A percentile compares a stretch with the other conserved stretches of the same genome.
Evolutionary conservation across 2,888 invertebrate species (phyloP).

Genomic region (Cephus rjabovi): DNA sequence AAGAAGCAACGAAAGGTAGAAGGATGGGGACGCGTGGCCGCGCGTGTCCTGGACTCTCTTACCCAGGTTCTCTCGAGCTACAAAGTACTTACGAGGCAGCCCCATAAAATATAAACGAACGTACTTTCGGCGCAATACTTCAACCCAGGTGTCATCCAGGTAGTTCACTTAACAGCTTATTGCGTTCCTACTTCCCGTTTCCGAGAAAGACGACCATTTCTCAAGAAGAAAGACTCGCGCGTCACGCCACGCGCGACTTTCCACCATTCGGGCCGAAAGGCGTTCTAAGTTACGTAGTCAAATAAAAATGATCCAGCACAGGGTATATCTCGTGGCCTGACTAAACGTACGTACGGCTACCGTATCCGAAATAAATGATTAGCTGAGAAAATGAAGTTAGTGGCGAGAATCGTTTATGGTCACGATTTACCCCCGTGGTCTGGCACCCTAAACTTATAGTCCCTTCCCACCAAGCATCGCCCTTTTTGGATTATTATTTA

Average conservation of each 20-base stretch:
- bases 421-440: slow-evolving; percentile 13
- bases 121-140: slow-evolving; percentile 30
- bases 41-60: slow-evolving; percentile 32
- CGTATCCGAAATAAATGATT: not conserved
- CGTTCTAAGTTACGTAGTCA: not conserved
- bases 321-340: not conserved
- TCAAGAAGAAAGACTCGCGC: not conserved
- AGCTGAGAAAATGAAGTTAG: slow-evolving; percentile 39
- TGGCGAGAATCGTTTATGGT: slow-evolving; percentile 42
- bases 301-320: too few species aligned
- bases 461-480: slow-evolving; percentile 46
- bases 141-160: slow-evolving; percentile 29
- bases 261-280: not conserved
- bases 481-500: slow-evolving; percentile 57
- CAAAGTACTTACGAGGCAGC: slow-evolving; percentile 9
- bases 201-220: not conserved
- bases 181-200: slow-evolving; percentile 1
- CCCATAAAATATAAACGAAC: slow-evolving; percentile 36
- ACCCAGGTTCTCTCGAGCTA: not conserved
- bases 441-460: slow-evolving; percentile 10
- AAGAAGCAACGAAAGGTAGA: slow-evolving; percentile 11
- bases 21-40: slow-evolving; percentile 35
- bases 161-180: slow-evolving; percentile 14
- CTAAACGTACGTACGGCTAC: not conserved
- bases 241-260: not conserved